phyloP scores from a whole-genome alignment of 2,797 vertebrate genomes.

The Apogon talboti region DNA sequence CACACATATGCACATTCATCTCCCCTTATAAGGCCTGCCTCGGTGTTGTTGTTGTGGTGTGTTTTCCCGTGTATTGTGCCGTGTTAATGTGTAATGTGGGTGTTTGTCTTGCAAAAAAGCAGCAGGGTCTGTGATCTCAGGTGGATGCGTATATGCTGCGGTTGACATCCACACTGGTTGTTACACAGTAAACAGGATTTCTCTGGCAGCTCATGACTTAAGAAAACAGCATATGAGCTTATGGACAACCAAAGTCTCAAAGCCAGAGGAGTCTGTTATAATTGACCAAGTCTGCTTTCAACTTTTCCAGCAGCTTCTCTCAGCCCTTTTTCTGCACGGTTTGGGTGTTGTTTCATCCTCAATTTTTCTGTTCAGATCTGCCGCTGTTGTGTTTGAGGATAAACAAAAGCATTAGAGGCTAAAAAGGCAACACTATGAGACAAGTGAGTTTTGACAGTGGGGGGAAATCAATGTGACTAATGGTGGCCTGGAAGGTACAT shows the following conservation, averaged over 20 bases:
- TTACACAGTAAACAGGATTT: slow-evolving; percentile 71
- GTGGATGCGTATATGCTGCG: slow-evolving; percentile 45
- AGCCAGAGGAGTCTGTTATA: slow-evolving; percentile 66
- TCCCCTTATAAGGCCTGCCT: slow-evolving; percentile 24
- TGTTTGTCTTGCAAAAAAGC: slow-evolving; percentile 71
- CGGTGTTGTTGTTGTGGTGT: slow-evolving; percentile 54
- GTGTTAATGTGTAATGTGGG: slow-evolving; percentile 64
- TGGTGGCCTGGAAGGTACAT: slow-evolving; percentile 47
- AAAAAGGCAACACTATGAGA: slow-evolving; percentile 40
- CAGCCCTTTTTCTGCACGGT: slow-evolving; percentile 17
- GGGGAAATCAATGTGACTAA: slow-evolving; percentile 46
- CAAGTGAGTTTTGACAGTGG: slow-evolving; percentile 25
- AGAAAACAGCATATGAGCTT: slow-evolving; percentile 53
- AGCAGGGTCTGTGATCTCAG: slow-evolving; percentile 74
- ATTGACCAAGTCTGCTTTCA: slow-evolving; percentile 71
- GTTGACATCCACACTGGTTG: slow-evolving; percentile 61
- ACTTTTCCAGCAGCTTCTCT: slow-evolving; percentile 37
- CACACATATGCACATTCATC: slow-evolving; percentile 29
- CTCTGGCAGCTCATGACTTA: slow-evolving; percentile 55
- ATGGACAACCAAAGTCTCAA: slow-evolving; percentile 54
- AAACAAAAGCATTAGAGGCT: slow-evolving; percentile 58
- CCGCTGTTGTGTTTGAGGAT: slow-evolving; percentile 43
- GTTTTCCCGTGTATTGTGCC: slow-evolving; percentile 45
- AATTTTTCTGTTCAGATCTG: slow-evolving; percentile 23
- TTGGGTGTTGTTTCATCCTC: slow-evolving; percentile 43